A percentile compares a stretch with the other conserved stretches of the same genome.
phyloP scores from a whole-genome alignment of 2,113 vertebrate species.

The Gymnorhina tibicen region DNA sequence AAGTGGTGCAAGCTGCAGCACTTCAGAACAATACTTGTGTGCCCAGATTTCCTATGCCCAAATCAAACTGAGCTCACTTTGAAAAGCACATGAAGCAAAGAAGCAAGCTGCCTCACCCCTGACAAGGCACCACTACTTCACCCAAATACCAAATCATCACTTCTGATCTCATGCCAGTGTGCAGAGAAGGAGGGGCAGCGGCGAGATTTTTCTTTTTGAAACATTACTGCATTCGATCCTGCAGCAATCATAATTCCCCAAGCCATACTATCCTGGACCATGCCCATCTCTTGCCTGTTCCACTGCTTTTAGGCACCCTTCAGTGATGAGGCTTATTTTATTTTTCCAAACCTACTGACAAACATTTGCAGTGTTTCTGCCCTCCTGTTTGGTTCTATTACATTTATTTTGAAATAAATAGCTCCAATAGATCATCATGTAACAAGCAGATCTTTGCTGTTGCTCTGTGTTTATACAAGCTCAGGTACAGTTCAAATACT shows the following conservation, averaged over 20 bases:
- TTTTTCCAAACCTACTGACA: neutral
- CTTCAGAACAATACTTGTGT: neutral
- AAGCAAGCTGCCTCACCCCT: neutral
- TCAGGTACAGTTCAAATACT: neutral
- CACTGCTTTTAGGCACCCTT: neutral
- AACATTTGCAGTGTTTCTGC: neutral
- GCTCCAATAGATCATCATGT: neutral
- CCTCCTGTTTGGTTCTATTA: neutral
- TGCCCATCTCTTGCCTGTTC: neutral
- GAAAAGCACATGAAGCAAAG: neutral
- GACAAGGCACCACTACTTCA: neutral
- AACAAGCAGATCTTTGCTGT: neutral
- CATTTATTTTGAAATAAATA: neutral
- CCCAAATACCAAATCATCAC: neutral
- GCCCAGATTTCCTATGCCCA: neutral
- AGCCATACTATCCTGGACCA: neutral
- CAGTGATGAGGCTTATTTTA: neutral
- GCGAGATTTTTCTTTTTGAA: neutral
- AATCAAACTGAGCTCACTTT: neutral
- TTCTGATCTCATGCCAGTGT: neutral
- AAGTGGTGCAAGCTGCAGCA: neutral
- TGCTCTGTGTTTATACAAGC: neutral
- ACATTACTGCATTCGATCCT: neutral
- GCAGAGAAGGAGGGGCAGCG: neutral
- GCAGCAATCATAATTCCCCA: neutral